Base-by-base conservation (phyloP, 2,113 vertebrate genomes). In the Boulengeromyrus knoepffleri region DNA sequence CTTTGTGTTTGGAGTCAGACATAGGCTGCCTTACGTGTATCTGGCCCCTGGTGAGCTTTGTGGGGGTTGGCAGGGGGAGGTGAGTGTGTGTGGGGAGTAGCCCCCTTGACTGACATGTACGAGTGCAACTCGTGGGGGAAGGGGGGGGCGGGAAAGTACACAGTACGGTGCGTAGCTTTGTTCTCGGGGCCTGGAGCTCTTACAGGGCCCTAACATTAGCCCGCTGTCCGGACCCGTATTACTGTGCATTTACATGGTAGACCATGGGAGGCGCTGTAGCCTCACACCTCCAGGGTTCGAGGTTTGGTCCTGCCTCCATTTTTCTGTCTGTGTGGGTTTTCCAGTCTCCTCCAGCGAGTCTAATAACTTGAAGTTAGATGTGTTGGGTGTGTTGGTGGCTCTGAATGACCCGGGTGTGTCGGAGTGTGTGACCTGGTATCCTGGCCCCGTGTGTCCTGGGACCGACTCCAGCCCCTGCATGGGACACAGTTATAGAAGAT, bases 21-120 rank as follows among this genome's bases (percentile, higher is more conserved):
- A 8, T 21, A n/a, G 62, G 62, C 66, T 27, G 70, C 17, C 31
- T 62, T 52, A 10, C 36, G 66, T 53, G 52, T 53, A 31, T 52
- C 47, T 42, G 27, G 8, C 47, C 70, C 88, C 85, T 27, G 15
- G n/a, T 19, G 46, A 39, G 88, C 13, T 83, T 45, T 66, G 39
- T 62, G 53, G 21, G 53, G 21, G 39, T 3, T 53, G n/a, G 10
- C 62, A 27, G 62, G 62, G 62, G 62, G 62, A 27, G 62, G n/a
- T 83, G 77, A 42, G 36, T 42, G 77, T 42, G 77, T 83, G 39
- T 21, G 88, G 21, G 62, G 62, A n/a, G 62, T 74, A n/a, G 19
- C 49, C 13, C 12, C 24, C 50, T 45, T 74, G 70, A 89, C 15
- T 80, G 88, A 89, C 88, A 89, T 27, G n/a, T 89, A 47, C 47